A percentile compares a stretch with the other conserved stretches of the same genome.
Conservation (phyloP, 2,888 invertebrate species). For the Hypomecis atomaria region DNA sequence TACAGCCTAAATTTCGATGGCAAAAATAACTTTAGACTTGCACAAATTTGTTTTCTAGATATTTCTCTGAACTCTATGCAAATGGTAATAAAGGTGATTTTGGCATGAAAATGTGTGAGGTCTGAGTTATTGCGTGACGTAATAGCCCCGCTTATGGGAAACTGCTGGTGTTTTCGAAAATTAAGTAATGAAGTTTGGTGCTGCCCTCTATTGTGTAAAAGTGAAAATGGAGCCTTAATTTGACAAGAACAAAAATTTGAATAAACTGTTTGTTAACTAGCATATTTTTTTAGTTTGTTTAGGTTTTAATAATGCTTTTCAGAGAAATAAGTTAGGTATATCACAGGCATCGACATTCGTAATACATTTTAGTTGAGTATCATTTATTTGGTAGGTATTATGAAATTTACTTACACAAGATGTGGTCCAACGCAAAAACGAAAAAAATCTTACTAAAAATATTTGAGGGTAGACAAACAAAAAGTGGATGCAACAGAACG, state of each 20-base stretch:
- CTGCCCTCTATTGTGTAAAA: constrained; percentile 22
- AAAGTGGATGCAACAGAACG: not conserved
- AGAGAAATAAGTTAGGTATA: too few species aligned
- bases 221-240: constrained; percentile 5
- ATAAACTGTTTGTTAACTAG: too few species aligned
- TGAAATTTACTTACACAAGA: too few species aligned
- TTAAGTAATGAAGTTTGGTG: constrained; percentile 39
- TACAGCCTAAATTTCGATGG: constrained; percentile 44
- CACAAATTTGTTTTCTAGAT: not conserved
- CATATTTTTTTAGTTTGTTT: too few species aligned
- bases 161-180: constrained; percentile 33
- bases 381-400: too few species aligned
- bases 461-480: not conserved
- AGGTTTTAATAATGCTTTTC: too few species aligned
- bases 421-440: too few species aligned
- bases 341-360: too few species aligned
- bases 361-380: too few species aligned
- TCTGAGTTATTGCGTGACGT: constrained; percentile 33
- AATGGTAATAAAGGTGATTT: constrained; percentile 13
- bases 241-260: not conserved
- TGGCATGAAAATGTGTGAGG: not conserved
- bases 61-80: constrained; percentile 7
- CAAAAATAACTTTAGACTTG: constrained; percentile 20
- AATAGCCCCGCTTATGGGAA: constrained; percentile 34
- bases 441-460: too few species aligned